Conservation (phyloP, 2,797 vertebrate genomes). For the Cynodonichthys magdalenae region DNA sequence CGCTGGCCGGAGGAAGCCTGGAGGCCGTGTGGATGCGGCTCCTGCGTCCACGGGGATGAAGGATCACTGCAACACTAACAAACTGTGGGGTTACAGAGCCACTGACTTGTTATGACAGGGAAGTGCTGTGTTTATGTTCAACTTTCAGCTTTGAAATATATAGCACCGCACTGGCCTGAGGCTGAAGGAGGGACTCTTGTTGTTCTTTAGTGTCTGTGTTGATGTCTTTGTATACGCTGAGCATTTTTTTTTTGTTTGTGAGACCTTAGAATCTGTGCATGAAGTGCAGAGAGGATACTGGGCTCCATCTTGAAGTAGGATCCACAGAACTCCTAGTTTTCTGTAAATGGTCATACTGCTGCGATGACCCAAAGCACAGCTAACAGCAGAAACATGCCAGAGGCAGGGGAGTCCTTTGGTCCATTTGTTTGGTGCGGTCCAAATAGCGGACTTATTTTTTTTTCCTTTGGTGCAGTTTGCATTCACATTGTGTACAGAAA, state of each 20-base stretch:
- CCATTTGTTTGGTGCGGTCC: too few species aligned
- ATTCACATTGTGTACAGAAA: too few species aligned
- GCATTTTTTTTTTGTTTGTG: conserved; percentile 33
- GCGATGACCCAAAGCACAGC: too few species aligned
- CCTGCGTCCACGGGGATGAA: conserved; percentile 58
- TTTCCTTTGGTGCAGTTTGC: too few species aligned
- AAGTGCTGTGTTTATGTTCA: conserved; percentile 78
- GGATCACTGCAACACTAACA: conserved; percentile 74
- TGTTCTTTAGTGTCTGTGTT: conserved; percentile 43
- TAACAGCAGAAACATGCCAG: too few species aligned
- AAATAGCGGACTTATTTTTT: too few species aligned
- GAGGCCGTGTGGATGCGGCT: conserved; percentile 56
- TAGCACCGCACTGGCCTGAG: conserved; percentile 53
- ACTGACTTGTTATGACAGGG: conserved; percentile 77
- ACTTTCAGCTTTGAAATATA: conserved; percentile 78
- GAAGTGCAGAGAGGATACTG: conserved; percentile 18
- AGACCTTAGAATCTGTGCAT: conserved; percentile 21
- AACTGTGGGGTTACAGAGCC: conserved; percentile 63
- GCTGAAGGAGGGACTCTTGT: conserved; percentile 57
- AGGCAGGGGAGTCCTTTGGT: too few species aligned
- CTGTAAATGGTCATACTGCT: too few species aligned
- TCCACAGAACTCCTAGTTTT: conserved; percentile 7
- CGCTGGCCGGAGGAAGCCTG: conserved; percentile 64
- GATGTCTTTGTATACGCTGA: conserved; percentile 23
- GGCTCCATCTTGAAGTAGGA: conserved; percentile 25